Evolutionary conservation across 1,140 invertebrate species (phyloP).

Genomic region (Drosophila mojavensis): DNA sequence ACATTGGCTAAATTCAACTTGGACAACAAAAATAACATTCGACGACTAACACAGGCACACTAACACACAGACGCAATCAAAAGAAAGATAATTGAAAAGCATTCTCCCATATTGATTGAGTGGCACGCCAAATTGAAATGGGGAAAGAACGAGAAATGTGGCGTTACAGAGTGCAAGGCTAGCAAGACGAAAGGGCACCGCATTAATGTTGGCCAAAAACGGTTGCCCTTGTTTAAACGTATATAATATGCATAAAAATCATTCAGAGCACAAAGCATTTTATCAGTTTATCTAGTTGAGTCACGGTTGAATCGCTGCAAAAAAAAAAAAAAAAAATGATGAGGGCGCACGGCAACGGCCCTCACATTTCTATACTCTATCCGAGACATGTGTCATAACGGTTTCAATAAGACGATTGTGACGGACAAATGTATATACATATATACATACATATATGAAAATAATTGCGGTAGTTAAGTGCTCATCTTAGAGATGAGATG

Average conservation of each 20-base stretch:
- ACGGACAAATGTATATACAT: neutral
- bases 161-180: neutral
- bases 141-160: conserved; percentile 27
- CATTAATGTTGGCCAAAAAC: conserved; percentile 9
- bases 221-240: neutral
- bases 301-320: conserved; percentile 33
- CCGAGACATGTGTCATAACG: neutral
- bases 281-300: conserved; percentile 47
- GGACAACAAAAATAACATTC: conserved; percentile 4
- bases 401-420: neutral
- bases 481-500: neutral
- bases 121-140: conserved; percentile 14
- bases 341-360: conserved; percentile 24
- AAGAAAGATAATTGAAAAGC: conserved; percentile 8
- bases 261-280: conserved; percentile 20
- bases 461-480: neutral
- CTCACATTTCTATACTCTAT: conserved; percentile 5
- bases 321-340: conserved; percentile 1
- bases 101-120: conserved; percentile 27
- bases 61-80: conserved; percentile 2
- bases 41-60: neutral
- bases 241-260: conserved; percentile 3
- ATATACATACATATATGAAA: neutral
- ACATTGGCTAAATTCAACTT: conserved; percentile 11
- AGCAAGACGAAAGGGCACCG: neutral